These are phyloP conservation scores for Fulmarus glacialis DNA, from an alignment of 2,113 vertebrate species.

Conservation along the genomic window DNA sequence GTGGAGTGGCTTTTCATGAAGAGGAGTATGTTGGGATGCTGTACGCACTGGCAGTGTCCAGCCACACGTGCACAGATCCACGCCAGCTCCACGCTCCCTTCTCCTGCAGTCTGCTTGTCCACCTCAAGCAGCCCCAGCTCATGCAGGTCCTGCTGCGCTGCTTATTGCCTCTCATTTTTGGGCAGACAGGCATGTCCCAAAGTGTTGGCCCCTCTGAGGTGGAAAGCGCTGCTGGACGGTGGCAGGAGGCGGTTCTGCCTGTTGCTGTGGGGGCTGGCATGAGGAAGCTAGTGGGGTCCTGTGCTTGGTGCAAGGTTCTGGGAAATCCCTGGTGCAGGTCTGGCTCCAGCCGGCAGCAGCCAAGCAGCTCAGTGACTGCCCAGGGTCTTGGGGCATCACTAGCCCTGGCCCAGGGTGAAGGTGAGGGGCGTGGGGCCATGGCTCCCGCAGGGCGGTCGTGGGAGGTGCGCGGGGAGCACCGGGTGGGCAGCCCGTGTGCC, in stretches of 20 bases:
- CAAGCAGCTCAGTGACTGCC: not conserved
- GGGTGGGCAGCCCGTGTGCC: fast-evolving
- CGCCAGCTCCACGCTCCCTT: fast-evolving
- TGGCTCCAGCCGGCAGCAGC: not conserved
- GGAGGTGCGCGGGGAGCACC: fast-evolving
- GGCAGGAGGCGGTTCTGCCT: not conserved
- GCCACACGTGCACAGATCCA: not conserved
- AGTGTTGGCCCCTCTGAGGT: not conserved
- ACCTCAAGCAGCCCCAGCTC: not conserved
- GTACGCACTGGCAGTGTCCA: not conserved
- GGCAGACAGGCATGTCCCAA: not conserved
- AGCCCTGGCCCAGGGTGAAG: too few species aligned
- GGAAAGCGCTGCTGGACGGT: not conserved
- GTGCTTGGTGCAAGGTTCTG: not conserved
- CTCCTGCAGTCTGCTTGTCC: not conserved
- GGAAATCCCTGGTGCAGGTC: not conserved
- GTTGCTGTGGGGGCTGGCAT: not conserved
- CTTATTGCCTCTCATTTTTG: not conserved
- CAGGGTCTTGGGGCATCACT: fast-evolving
- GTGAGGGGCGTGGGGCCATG: not conserved
- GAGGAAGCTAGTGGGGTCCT: too few species aligned
- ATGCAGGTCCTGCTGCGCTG: not conserved
- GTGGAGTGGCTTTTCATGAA: fast-evolving
- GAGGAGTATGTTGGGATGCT: not conserved
- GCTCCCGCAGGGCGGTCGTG: fast-evolving